Conservation (phyloP, 2,797 vertebrate genomes). For the Pseudocheirus occidentalis region DNA sequence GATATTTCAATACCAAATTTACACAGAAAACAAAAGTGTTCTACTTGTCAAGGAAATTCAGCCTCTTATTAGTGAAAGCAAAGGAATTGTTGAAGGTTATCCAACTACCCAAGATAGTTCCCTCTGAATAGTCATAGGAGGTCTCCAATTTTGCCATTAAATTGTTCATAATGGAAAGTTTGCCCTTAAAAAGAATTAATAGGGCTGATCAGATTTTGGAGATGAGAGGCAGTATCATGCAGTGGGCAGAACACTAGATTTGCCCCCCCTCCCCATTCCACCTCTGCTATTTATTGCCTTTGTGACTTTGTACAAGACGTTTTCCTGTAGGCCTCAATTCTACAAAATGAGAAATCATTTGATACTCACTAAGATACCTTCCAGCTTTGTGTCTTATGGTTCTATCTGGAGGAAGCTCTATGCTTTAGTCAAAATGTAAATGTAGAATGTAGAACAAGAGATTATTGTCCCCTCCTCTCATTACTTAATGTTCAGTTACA, state of each 20-base stretch:
- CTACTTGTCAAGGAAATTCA: not conserved
- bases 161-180: not conserved
- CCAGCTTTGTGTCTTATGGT: not conserved
- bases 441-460: not conserved
- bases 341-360: not conserved
- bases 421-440: too few relatives aligned
- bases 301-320: not conserved
- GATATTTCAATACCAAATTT: not conserved
- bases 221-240: not conserved
- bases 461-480: not conserved
- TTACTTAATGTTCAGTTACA: not conserved
- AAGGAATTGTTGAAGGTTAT: not conserved
- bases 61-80: not conserved
- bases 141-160: not conserved
- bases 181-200: not conserved
- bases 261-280: not conserved
- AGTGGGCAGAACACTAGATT: not conserved
- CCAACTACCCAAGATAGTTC: not conserved
- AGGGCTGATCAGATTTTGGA: not conserved
- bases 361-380: not conserved
- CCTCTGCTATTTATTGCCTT: fast-evolving
- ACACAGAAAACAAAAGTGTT: not conserved
- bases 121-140: not conserved
- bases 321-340: not conserved
- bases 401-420: too few relatives aligned